Evolutionary conservation across 2,113 vertebrate species (phyloP).

Genomic region (Dicerorhinus sumatrensis): DNA sequence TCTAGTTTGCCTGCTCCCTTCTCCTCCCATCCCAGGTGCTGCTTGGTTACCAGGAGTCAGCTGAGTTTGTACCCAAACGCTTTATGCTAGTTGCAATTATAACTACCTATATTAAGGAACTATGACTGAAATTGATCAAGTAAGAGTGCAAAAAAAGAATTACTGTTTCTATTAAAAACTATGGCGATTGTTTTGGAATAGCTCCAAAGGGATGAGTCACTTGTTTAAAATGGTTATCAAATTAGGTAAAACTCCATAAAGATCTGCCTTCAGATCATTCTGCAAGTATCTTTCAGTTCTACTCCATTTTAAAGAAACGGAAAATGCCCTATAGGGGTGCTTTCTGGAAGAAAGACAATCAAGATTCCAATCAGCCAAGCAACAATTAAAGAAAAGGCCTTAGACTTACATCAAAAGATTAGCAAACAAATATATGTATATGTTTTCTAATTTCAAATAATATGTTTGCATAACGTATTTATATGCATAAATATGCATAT

Average conservation of each 20-base stretch:
- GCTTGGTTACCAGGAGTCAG: background rate
- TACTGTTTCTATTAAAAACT: slow-evolving; percentile 36
- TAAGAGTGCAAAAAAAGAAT: background rate
- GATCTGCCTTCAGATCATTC: background rate
- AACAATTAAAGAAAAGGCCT: background rate
- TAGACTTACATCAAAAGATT: background rate
- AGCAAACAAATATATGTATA: background rate
- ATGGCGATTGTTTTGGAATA: slow-evolving; percentile 14
- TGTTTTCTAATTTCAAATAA: slow-evolving; percentile 31
- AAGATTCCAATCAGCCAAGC: background rate
- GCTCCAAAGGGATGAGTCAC: background rate
- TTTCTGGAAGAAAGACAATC: slow-evolving; percentile 3
- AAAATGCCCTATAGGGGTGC: background rate
- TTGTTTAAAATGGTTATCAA: slow-evolving; percentile 25
- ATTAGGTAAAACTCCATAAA: background rate
- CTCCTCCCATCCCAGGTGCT: background rate
- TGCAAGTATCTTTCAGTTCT: background rate
- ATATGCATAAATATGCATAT: background rate
- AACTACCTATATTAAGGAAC: slow-evolving; percentile 10
- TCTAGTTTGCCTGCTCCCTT: background rate
- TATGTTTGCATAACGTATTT: background rate
- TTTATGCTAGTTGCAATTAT: background rate
- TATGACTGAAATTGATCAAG: slow-evolving; percentile 2
- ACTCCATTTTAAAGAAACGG: background rate
- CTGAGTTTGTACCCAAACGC: background rate